Conservation (phyloP, 1,140 invertebrate species). For the Ceratina australensis region DNA sequence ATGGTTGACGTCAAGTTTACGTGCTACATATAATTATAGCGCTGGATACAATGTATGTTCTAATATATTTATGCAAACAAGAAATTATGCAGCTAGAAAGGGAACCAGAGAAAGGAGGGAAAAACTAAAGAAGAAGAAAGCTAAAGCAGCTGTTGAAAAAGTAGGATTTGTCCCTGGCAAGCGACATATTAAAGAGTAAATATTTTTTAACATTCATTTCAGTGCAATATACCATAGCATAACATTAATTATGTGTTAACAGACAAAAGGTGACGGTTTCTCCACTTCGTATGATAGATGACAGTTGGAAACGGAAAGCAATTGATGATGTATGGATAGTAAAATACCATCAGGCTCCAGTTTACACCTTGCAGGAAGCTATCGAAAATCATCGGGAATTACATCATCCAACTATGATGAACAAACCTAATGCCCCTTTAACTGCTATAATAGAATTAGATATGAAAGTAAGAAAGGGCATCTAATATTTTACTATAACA, state of each 20-base stretch:
- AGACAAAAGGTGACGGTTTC: neutral
- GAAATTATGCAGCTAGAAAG: conserved; percentile 86
- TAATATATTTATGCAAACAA: conserved; percentile 66
- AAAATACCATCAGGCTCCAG: conserved; percentile 82
- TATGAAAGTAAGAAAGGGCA: conserved; percentile 80
- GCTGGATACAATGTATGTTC: conserved; percentile 21
- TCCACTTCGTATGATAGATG: neutral
- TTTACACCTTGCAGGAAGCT: conserved; percentile 86
- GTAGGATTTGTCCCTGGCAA: conserved; percentile 84
- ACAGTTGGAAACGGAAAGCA: neutral
- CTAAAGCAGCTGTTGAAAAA: conserved; percentile 86
- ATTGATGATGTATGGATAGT: conserved; percentile 85
- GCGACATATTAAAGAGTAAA: conserved; percentile 76
- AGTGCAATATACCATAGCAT: neutral
- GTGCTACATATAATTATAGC: conserved; percentile 13
- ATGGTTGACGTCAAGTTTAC: conserved; percentile 45
- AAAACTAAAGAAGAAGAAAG: conserved; percentile 84
- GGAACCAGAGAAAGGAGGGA: conserved; percentile 84
- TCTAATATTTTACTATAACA: neutral
- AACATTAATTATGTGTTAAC: conserved; percentile 37
- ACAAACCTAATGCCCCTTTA: conserved; percentile 84
- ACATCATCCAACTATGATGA: conserved; percentile 88
- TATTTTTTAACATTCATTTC: conserved; percentile 21
- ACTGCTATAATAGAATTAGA: conserved; percentile 86
- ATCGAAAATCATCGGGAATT: conserved; percentile 86